Evolutionary conservation across 2,888 invertebrate genomes (phyloP), one percentile per base, ranked within the genome.

Genomic region (Lamproptera curius): DNA sequence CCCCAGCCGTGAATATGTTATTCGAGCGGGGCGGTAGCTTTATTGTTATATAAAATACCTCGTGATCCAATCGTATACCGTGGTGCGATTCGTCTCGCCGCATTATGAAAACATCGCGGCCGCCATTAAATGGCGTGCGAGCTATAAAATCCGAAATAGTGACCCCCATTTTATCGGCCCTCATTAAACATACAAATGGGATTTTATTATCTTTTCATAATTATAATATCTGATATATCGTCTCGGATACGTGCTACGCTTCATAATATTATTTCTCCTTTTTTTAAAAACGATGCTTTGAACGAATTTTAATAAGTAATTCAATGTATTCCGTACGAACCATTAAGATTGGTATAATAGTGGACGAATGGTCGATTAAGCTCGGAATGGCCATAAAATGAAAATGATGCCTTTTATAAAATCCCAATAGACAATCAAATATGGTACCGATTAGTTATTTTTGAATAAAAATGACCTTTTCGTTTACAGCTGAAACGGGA

Each of bases 21-120:
- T 61, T 56, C 54, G 52, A 59, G 59, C 57, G 58, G 54, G 80
- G 81, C 86, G 86, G 86, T 86, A 85, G 86, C 85, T 82, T 84
- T 78, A 84, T 76, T 67, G 66, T 65, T 56, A 61, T 71, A 71
- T 74, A 73, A 65, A 60, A 70, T 72, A 62, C 70, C 70, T 66
- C 68, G 63, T 65, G 63, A 66, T 57, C 70, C 65, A 70, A 73
- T 70, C 70, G n/a, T n/a, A n/a, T n/a, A n/a, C n/a, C n/a, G 70
- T 61, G 66, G 65, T 59, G 59, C 76, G 76, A 85, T 86, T 83
- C 76, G 81, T 80, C 79, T 77, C 75, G 80, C 73, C 70, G 69
- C 73, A 76, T 83, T 80, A 81, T 79, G 74, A 76, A 73, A 75
- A 73, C 73, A 75, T 79, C 70, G 73, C 72, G 66, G 61, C 65